Conservation (phyloP, 1,140 invertebrate species). For the Trichomalopsis sarcophagae region DNA sequence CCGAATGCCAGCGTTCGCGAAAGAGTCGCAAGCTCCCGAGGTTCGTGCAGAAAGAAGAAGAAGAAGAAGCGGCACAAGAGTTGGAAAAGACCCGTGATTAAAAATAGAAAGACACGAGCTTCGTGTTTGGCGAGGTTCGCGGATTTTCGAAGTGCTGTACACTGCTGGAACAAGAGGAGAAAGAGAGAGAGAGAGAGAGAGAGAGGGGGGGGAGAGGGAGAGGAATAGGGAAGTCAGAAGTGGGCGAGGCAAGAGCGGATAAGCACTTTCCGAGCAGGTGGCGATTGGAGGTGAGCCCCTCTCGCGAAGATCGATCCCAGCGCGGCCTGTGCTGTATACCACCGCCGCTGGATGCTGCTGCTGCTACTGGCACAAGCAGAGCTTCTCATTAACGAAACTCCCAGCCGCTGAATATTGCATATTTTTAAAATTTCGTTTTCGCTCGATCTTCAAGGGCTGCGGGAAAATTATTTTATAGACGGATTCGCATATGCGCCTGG, state of each 20-base stretch:
- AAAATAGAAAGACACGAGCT: constrained; percentile 17
- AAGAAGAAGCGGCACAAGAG: neutral
- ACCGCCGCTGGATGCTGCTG: neutral
- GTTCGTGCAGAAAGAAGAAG: neutral
- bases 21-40: neutral
- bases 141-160: constrained; percentile 9
- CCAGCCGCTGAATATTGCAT: no score
- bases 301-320: constrained; percentile 6
- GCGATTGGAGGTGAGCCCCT: constrained; percentile 17
- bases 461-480: no score
- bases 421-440: no score
- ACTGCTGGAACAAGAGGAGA: neutral
- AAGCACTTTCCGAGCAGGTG: constrained; percentile 31
- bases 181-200: neutral
- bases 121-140: constrained; percentile 23
- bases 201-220: neutral
- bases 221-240: neutral
- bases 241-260: constrained; percentile 26
- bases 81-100: neutral
- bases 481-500: no score
- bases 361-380: neutral
- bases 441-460: no score
- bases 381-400: constrained; percentile 6
- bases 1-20: neutral
- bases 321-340: no score